Base-by-base conservation (phyloP, 2,888 invertebrate species). In the Agrochola lychnidis region DNA sequence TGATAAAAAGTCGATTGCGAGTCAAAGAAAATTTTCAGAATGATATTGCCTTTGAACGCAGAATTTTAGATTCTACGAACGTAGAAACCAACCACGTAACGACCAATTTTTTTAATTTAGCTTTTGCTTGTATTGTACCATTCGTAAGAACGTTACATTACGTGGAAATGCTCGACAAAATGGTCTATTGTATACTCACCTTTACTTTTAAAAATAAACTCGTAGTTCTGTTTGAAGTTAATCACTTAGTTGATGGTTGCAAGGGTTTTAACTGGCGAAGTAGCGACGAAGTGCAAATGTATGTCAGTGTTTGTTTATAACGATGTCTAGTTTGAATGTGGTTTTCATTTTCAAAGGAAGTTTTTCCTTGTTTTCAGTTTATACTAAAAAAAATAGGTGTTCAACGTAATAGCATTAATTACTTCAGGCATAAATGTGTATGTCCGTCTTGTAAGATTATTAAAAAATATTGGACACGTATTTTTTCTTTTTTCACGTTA, bases 231-330 rank as follows among this genome's bases (percentile, higher is more conserved):
- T 70, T 51, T 51, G 40, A 70, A 70, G 42, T 67, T 82, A 83
- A 83, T 83, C 73, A 70, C 82, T 83, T 82, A 77, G 73, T 42
- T 48, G 69, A 57, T 62, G 68, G n/a, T 25, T 61, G 70, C 14
- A 78, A 51, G 25, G 70, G 70, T 67, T 82, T 67, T 67, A 68
- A 70, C 45, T 51, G 4, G 42, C 53, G 19, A 73, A 77, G 53
- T 72, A 57, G 70, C 66, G 40, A 70, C 40, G 62, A 67, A 70
- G 70, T 74, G 70, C 53, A 59, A 84, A 84, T 74, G 84, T 74
- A 25, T 81, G 84, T 81, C 73, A 73, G 73, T 83, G 57, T 57
- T 69, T 77, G 59, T 79, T 77, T n/a, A 57, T 63, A 48, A 56
- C 42, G 25, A 75, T n/a, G 77, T 40, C 25, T 19, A 30, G 45